These are phyloP conservation scores for Musca vetustissima DNA, from an alignment of 1,140 invertebrate species.

Conservation along the genomic window DNA sequence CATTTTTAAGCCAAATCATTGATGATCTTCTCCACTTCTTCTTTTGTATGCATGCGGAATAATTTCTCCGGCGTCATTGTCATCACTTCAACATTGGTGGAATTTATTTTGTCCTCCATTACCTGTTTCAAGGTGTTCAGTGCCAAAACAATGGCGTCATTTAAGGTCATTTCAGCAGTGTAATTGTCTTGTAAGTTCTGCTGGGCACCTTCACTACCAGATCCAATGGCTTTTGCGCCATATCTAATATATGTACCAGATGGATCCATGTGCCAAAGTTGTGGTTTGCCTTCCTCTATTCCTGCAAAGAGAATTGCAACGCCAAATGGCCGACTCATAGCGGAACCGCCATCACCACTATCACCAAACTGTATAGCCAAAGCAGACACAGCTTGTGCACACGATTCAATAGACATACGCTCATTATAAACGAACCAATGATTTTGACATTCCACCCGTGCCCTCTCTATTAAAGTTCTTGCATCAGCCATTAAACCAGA, in stretches of 20 bases:
- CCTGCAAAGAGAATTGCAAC: constrained; percentile 92
- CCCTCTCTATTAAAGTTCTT: constrained; percentile 88
- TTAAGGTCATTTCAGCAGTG: constrained; percentile 85
- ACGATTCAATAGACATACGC: constrained; percentile 94
- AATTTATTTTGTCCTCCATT: constrained; percentile 99
- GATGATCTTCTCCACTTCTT: constrained; percentile 89
- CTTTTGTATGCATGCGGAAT: constrained; percentile 90
- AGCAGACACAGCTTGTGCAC: constrained; percentile 97
- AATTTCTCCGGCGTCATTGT: constrained; percentile 83
- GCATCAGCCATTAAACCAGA: constrained; percentile 99
- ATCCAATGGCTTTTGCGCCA: constrained; percentile 98
- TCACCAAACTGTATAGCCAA: constrained; percentile 98
- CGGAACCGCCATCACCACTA: constrained; percentile 87
- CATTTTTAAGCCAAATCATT: constrained; percentile 37
- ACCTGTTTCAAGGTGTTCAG: constrained; percentile 98
- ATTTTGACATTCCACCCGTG: constrained; percentile 93
- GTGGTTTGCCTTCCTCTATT: constrained; percentile 82
- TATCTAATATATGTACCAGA: constrained; percentile 97
- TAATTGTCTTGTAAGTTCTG: constrained; percentile 85
- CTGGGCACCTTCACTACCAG: constrained; percentile 98
- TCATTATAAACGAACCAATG: constrained; percentile 99
- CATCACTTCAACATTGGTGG: constrained; percentile 97
- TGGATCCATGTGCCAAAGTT: constrained; percentile 97
- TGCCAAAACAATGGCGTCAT: constrained; percentile 89
- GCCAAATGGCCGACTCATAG: constrained; percentile 99